Evolutionary conservation across 2,888 invertebrate species (phyloP).

Genomic region (Cheilosia grossa): DNA sequence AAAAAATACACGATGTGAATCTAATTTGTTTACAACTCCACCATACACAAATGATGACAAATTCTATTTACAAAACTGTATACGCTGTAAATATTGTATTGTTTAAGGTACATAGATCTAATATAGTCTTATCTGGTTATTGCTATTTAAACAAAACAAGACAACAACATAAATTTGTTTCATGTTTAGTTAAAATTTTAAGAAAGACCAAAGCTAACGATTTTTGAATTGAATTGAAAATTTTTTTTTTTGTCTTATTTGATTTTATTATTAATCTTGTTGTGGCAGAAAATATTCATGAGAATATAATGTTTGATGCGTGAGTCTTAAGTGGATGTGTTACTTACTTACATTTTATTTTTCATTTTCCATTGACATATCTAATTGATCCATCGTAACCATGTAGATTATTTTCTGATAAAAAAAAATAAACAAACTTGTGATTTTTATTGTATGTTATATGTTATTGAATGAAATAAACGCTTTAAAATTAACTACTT

Average conservation of each 20-base stretch:
- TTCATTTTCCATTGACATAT: constrained; percentile 30
- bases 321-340: constrained; percentile 17
- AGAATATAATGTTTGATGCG: constrained; percentile 46
- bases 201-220: constrained; percentile 67
- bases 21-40: constrained; percentile 15
- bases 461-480: constrained; percentile 68
- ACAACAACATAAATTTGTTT: constrained; percentile 12
- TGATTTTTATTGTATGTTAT: constrained; percentile 66
- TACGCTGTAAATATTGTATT: constrained; percentile 65
- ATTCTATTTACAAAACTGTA: constrained; percentile 45
- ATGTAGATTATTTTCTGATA: constrained; percentile 47
- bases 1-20: constrained; percentile 32
- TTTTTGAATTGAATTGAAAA: constrained; percentile 45
- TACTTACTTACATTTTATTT: constrained; percentile 26
- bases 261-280: constrained; percentile 18
- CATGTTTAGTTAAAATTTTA: constrained; percentile 46
- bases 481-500: constrained; percentile 45
- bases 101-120: constrained; percentile 32
- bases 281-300: constrained; percentile 27
- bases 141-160: constrained; percentile 28
- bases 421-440: constrained; percentile 60
- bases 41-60: constrained; percentile 29
- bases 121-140: constrained; percentile 46
- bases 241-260: not conserved
- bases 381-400: constrained; percentile 39